Conservation (phyloP, 2,113 vertebrate genomes). For the Muntiacus muntjak region DNA sequence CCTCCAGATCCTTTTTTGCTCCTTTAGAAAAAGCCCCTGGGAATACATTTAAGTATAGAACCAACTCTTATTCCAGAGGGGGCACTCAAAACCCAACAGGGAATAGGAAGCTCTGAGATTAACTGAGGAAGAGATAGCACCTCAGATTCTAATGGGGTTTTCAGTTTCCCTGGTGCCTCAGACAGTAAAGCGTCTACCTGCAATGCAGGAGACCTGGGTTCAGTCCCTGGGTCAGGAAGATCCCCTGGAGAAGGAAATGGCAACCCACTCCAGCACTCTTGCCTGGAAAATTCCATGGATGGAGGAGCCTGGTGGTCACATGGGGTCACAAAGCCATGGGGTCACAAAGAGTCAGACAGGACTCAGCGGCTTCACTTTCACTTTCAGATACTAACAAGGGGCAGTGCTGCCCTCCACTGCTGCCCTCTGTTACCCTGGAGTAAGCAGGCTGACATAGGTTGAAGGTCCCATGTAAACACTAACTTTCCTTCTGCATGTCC, state of each 20-base stretch:
- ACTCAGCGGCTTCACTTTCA: not conserved
- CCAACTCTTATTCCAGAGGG: not conserved
- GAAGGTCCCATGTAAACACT: conserved; percentile 61
- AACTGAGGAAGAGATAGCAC: conserved; percentile 25
- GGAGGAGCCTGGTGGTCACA: not conserved
- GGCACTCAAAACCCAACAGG: not conserved
- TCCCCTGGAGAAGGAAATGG: not conserved
- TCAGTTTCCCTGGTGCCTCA: not conserved
- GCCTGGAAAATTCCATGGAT: not conserved
- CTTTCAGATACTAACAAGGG: not conserved
- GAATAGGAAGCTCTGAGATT: conserved; percentile 15
- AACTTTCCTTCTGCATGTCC: not conserved
- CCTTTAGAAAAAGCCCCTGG: not conserved
- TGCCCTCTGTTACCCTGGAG: not conserved
- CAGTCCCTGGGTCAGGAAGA: not conserved
- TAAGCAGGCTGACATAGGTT: not conserved
- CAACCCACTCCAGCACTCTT: not conserved
- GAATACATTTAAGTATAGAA: not conserved
- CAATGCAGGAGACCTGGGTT: not conserved
- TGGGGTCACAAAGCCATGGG: not conserved
- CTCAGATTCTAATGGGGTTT: not conserved
- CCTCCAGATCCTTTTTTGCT: not conserved
- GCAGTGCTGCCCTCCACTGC: not conserved
- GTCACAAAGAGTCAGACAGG: not conserved
- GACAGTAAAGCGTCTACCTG: not conserved